These are phyloP conservation scores for Melanotaenia maccullochi DNA, from an alignment of 2,797 vertebrate genomes.

Conservation along the genomic window DNA sequence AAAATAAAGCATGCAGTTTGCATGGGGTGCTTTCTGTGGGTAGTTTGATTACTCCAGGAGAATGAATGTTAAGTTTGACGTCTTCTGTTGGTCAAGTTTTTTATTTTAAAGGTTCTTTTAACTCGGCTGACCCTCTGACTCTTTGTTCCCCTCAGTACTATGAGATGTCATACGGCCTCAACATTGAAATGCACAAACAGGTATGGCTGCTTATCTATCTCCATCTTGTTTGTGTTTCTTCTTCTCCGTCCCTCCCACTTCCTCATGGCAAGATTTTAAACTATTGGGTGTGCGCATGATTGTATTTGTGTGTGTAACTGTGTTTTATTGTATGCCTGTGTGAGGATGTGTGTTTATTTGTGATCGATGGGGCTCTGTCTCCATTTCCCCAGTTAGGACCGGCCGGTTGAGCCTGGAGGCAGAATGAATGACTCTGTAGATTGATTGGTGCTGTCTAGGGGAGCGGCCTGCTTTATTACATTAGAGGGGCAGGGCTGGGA, in stretches of 20 bases:
- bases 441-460: constrained; percentile 95
- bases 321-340: constrained; percentile 21
- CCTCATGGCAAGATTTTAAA: constrained; percentile 55
- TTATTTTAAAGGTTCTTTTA: not conserved
- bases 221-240: constrained; percentile 37
- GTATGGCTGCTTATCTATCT: constrained; percentile 61
- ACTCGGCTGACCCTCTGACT: constrained; percentile 29
- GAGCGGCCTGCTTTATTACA: constrained; percentile 96
- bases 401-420: constrained; percentile 93
- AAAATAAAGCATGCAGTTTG: constrained; percentile 4
- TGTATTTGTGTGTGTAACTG: constrained; percentile 19
- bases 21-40: not conserved
- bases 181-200: constrained; percentile 99
- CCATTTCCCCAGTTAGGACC: constrained; percentile 93
- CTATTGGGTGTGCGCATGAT: constrained; percentile 58
- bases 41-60: constrained; percentile 9
- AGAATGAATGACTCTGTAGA: constrained; percentile 96
- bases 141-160: constrained; percentile 88
- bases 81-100: not conserved
- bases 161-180: constrained; percentile 98
- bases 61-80: not conserved
- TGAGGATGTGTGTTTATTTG: constrained; percentile 81
- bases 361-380: constrained; percentile 94
- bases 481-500: constrained; percentile 93
- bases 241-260: constrained; percentile 4